These are phyloP conservation scores for Lampris megalopsis DNA, from an alignment of 2,113 vertebrate species.

Conservation along the genomic window DNA sequence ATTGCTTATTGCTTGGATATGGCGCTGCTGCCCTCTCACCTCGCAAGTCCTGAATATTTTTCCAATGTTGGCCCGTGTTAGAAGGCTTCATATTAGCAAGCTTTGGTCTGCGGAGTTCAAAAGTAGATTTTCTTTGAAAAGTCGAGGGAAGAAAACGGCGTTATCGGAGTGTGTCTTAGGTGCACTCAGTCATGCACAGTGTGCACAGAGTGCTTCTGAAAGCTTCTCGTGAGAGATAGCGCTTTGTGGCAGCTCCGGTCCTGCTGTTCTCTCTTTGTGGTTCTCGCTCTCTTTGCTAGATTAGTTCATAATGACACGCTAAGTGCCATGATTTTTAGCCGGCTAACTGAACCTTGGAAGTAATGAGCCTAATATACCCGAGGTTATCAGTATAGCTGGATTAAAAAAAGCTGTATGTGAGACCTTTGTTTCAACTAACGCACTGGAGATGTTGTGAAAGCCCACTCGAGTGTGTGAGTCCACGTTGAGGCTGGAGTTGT, in stretches of 20 bases:
- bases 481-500: not conserved
- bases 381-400: conserved; percentile 48
- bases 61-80: not conserved
- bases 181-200: conserved; percentile 23
- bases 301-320: conserved; percentile 58
- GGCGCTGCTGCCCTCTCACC: not conserved
- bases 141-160: conserved; percentile 24
- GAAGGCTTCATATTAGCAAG: conserved; percentile 1
- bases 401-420: conserved; percentile 15
- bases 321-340: conserved; percentile 42
- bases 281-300: conserved; percentile 46
- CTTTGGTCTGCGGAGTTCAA: not conserved
- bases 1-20: not conserved
- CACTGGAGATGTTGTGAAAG: conserved; percentile 23
- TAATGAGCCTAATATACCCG: conserved; percentile 53
- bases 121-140: conserved; percentile 42
- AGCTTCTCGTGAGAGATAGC: conserved; percentile 59
- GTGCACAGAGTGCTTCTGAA: conserved; percentile 31
- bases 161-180: conserved; percentile 41
- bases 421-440: conserved; percentile 16
- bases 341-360: conserved; percentile 56
- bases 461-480: not conserved
- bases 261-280: conserved; percentile 46
- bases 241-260: conserved; percentile 40
- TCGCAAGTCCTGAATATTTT: conserved; percentile 28